Conservation (phyloP, 2,888 invertebrate species). For the Drosophila parthenogenetica region DNA sequence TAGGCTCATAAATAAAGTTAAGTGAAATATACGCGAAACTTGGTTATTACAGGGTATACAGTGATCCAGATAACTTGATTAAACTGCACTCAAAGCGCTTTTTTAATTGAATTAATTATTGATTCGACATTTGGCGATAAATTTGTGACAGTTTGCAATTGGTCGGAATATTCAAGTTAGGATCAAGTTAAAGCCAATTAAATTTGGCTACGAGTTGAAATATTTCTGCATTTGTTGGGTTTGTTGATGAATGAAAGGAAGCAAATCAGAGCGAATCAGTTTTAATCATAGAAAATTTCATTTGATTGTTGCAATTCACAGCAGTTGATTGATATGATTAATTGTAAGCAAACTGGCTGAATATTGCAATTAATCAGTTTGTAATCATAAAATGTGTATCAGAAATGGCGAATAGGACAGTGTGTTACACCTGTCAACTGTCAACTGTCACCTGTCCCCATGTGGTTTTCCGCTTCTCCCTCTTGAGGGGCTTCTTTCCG, state of each 20-base stretch:
- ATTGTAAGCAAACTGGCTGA: background rate
- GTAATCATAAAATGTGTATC: too few relatives aligned
- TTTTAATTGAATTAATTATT: constrained; percentile 3
- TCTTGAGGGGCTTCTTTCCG: constrained; percentile 59
- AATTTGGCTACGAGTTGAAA: background rate
- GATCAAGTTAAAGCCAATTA: constrained; percentile 5
- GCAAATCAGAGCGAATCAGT: constrained; percentile 3
- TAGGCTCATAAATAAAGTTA: background rate
- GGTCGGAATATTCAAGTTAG: constrained; percentile 6
- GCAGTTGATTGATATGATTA: constrained; percentile 24
- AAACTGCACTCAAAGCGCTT: background rate
- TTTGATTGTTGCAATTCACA: constrained; percentile 28
- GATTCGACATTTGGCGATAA: background rate
- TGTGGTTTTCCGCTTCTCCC: constrained; percentile 1
- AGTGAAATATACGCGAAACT: background rate
- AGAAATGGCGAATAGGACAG: background rate
- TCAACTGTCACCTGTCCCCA: constrained; percentile 1
- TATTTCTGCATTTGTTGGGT: constrained; percentile 6
- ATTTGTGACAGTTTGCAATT: constrained; percentile 2
- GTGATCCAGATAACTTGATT: background rate
- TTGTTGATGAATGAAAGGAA: background rate
- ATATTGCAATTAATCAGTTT: constrained; percentile 20
- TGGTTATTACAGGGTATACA: background rate
- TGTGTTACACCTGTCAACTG: constrained; percentile 8
- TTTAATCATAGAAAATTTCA: constrained; percentile 11